Evolutionary conservation across 2,797 vertebrate species (phyloP).

Genomic region (Schizopygopsis malacanthus): DNA sequence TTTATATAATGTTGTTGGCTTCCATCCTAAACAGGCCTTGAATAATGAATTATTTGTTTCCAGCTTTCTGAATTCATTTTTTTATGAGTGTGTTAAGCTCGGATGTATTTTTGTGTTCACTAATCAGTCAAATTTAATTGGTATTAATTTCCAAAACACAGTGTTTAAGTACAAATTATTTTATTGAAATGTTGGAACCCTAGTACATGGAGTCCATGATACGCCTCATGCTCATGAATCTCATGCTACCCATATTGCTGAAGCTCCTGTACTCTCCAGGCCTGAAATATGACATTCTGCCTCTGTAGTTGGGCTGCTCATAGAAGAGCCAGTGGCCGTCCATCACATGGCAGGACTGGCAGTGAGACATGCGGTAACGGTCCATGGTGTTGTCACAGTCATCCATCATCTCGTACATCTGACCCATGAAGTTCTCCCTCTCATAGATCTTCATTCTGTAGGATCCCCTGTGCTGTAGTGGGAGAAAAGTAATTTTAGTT

Average conservation of each 20-base stretch:
- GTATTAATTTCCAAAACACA: not conserved
- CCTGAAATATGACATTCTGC: constrained; percentile 55
- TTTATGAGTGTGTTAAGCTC: not conserved
- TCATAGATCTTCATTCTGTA: constrained; percentile 61
- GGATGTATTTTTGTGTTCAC: not conserved
- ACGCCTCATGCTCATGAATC: constrained; percentile 67
- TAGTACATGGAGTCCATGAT: constrained; percentile 49
- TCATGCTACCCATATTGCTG: constrained; percentile 65
- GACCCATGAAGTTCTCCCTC: constrained; percentile 57
- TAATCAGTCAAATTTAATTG: not conserved
- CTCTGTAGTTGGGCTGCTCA: constrained; percentile 61
- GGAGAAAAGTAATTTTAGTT: not conserved
- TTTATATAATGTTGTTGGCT: not conserved
- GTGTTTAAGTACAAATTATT: constrained; percentile 5
- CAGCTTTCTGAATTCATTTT: not conserved
- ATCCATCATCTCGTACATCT: constrained; percentile 57
- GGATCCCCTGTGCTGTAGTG: constrained; percentile 48
- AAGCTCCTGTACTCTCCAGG: constrained; percentile 67
- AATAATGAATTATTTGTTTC: not conserved
- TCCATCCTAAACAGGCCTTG: not conserved
- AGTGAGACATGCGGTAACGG: constrained; percentile 50
- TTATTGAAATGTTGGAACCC: constrained; percentile 11
- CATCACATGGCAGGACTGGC: constrained; percentile 59
- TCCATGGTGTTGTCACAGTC: constrained; percentile 55
- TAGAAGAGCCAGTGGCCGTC: constrained; percentile 62